Conservation (phyloP, 2,888 invertebrate genomes). For the Agrenia bidenticulata region DNA sequence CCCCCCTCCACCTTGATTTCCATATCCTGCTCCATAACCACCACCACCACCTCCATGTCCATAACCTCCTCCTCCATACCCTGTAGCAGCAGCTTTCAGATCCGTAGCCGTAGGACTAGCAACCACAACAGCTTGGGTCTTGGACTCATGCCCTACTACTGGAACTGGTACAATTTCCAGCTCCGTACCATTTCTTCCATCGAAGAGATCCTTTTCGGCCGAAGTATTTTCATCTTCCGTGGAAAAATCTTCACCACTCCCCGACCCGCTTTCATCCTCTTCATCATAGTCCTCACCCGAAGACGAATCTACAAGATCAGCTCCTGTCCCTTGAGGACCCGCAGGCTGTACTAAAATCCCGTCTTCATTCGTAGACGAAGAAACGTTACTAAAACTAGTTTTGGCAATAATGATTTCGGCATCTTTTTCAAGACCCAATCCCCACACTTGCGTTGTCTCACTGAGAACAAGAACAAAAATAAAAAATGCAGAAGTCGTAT, state of each 20-base stretch:
- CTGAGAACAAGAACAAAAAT: no score
- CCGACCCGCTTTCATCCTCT: constrained; percentile 13
- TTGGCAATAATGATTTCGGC: no score
- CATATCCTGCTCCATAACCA: no score
- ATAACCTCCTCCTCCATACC: constrained; percentile 28
- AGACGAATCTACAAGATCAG: constrained; percentile 1
- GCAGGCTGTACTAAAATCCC: no score
- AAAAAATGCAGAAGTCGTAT: no score
- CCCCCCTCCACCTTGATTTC: constrained; percentile 20
- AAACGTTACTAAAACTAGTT: no score
- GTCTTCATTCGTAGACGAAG: no score
- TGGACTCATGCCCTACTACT: constrained; percentile 34
- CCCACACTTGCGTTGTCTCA: no score
- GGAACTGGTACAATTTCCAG: constrained; percentile 11
- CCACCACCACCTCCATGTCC: not conserved
- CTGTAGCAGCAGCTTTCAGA: constrained; percentile 37
- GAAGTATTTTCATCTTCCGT: constrained; percentile 24
- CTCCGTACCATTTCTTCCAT: not conserved
- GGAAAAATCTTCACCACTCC: not conserved
- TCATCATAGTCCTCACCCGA: constrained; percentile 26
- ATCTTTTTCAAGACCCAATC: no score
- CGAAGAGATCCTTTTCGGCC: constrained; percentile 25
- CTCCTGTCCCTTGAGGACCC: not conserved
- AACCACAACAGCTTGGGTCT: constrained; percentile 21
- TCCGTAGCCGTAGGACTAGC: constrained; percentile 36